Conservation (phyloP, 2,113 vertebrate species). For the Seriola rivoliana region DNA sequence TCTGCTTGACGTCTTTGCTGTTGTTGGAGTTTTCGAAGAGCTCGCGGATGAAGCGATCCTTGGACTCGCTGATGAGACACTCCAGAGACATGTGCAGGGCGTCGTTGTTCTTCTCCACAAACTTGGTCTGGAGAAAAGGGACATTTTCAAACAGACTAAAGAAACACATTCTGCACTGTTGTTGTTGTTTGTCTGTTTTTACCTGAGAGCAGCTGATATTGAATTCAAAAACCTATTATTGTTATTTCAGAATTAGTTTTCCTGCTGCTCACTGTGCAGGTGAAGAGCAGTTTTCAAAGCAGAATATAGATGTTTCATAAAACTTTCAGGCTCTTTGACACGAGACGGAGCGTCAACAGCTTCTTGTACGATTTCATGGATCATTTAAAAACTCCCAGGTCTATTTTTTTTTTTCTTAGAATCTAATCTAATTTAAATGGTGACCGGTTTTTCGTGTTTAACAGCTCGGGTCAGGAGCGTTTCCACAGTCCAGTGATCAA, state of each 20-base stretch:
- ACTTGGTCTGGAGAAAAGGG: slow-evolving; percentile 88
- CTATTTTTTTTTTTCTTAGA: no score
- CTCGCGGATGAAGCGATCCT: slow-evolving; percentile 91
- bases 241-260: not conserved
- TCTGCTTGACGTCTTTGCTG: slow-evolving; percentile 93
- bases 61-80: slow-evolving; percentile 94
- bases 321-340: not conserved
- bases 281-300: not conserved
- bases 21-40: slow-evolving; percentile 93
- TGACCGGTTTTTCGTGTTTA: slow-evolving; percentile 1
- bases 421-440: not conserved
- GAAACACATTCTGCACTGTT: not conserved
- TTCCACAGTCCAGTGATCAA: slow-evolving; percentile 3
- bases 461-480: not conserved
- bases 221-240: not conserved
- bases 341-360: no score
- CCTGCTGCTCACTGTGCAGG: not conserved
- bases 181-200: no score
- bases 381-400: no score
- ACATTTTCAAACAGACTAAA: not conserved
- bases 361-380: not conserved
- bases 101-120: slow-evolving; percentile 99
- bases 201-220: no score
- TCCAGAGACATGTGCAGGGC: slow-evolving; percentile 98
- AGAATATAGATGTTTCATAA: not conserved